phyloP scores from a whole-genome alignment of 2,888 invertebrate species.

The Meiosimyza platycephala region DNA sequence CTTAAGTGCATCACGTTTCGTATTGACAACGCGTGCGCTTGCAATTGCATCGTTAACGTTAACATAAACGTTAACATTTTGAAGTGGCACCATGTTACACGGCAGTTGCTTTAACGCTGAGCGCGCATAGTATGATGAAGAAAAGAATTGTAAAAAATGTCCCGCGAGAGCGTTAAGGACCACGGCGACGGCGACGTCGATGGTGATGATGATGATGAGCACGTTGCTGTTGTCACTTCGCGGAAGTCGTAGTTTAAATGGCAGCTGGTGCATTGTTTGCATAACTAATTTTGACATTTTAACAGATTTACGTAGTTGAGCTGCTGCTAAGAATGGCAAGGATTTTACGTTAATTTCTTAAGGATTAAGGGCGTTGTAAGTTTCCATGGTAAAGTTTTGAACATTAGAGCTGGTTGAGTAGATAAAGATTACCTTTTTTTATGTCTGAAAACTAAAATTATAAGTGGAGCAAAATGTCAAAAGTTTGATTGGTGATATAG shows the following conservation, averaged over 20 bases:
- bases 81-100: too few species aligned
- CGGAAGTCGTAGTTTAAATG: constrained; percentile 31
- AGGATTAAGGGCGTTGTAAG: constrained; percentile 37
- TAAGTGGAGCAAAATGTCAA: too few species aligned
- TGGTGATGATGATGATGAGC: constrained; percentile 7
- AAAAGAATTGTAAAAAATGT: not conserved
- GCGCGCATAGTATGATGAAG: too few species aligned
- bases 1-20: constrained; percentile 34
- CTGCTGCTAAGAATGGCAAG: not conserved
- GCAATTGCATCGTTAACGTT: constrained; percentile 17
- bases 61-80: constrained; percentile 9
- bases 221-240: not conserved
- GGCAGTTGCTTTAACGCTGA: too few species aligned
- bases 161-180: not conserved
- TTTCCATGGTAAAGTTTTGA: too few species aligned
- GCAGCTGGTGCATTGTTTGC: constrained; percentile 38
- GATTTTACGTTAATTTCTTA: constrained; percentile 2
- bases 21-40: constrained; percentile 12
- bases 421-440: too few species aligned
- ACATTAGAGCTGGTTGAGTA: too few species aligned
- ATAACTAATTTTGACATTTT: constrained; percentile 41
- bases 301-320: constrained; percentile 24
- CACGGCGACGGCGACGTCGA: constrained; percentile 3
- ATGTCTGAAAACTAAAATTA: too few species aligned
- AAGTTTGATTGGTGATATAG: too few species aligned